phyloP scores from a whole-genome alignment of 2,888 invertebrate species.

The Lepidochrysops patricia region DNA sequence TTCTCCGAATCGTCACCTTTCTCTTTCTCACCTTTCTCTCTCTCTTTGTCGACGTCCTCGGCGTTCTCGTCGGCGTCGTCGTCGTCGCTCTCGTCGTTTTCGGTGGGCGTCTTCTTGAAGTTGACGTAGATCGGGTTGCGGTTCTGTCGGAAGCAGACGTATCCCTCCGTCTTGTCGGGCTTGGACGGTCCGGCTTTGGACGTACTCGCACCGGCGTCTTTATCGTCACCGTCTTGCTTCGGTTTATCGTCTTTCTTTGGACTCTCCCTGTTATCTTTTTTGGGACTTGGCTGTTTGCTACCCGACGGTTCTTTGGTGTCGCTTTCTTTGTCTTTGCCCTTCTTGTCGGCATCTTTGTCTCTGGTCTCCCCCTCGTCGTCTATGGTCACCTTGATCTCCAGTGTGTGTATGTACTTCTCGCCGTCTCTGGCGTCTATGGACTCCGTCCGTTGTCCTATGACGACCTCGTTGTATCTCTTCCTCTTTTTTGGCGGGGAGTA shows the following conservation, averaged over 20 bases:
- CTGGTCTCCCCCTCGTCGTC: conserved; percentile 12
- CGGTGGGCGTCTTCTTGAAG: conserved; percentile 5
- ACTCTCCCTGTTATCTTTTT: neutral
- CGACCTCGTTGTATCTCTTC: conserved; percentile 5
- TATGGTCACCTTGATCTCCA: conserved; percentile 9
- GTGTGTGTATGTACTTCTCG: conserved; percentile 9
- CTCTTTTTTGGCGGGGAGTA: conserved; percentile 9
- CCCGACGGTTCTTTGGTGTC: neutral
- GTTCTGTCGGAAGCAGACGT: conserved; percentile 14
- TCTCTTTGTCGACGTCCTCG: conserved; percentile 1
- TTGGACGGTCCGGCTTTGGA: conserved; percentile 8
- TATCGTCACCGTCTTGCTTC: neutral
- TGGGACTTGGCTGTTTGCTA: neutral
- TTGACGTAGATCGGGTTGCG: conserved; percentile 14
- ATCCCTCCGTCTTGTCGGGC: conserved; percentile 5
- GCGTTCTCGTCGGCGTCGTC: conserved; percentile 7
- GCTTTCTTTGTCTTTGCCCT: neutral
- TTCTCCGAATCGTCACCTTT: neutral
- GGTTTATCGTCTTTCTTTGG: neutral
- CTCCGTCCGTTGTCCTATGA: conserved; percentile 5
- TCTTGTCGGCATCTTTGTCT: neutral
- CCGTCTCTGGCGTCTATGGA: conserved; percentile 9
- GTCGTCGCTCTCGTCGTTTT: conserved; percentile 16
- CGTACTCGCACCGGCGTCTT: neutral
- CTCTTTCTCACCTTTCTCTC: conserved; percentile 14